Percentiles rank a stretch among this genome's conserved stretches.
phyloP scores from a whole-genome alignment of 2,888 invertebrate genomes.

The Vanessa cardui region DNA sequence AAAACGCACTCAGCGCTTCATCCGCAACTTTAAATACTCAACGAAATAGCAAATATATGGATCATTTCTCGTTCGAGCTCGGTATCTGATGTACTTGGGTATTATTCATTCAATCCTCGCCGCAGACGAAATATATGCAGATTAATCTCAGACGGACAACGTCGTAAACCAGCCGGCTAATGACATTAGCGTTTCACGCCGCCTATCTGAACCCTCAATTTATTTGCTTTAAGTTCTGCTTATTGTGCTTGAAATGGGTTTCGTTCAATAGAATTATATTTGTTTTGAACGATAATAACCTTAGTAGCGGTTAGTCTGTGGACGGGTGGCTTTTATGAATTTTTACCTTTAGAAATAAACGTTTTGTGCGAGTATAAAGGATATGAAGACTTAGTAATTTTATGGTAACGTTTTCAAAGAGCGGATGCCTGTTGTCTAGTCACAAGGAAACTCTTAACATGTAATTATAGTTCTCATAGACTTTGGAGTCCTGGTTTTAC shows the following conservation, averaged over 20 bases:
- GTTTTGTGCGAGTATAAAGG: too few species aligned
- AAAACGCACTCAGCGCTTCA: neutral
- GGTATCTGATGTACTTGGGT: neutral
- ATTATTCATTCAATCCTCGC: conserved; percentile 27
- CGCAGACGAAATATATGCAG: conserved; percentile 28
- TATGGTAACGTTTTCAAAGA: too few species aligned
- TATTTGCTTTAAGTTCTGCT: conserved; percentile 1
- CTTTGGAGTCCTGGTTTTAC: too few species aligned
- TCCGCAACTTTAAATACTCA: neutral
- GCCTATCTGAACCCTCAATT: neutral
- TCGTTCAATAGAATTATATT: conserved; percentile 1
- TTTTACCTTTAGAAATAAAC: neutral
- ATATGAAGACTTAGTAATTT: too few species aligned
- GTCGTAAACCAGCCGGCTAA: conserved; percentile 23
- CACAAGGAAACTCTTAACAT: too few species aligned
- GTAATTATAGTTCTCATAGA: too few species aligned
- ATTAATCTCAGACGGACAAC: conserved; percentile 17
- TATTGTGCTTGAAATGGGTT: neutral
- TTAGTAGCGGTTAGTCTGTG: neutral
- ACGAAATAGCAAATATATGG: neutral
- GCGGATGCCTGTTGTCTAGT: too few species aligned
- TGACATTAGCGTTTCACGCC: conserved; percentile 20
- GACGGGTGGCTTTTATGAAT: neutral
- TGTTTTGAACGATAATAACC: neutral
- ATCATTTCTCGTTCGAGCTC: neutral